Conservation (phyloP, 2,113 vertebrate species). For the Rhineura floridana region DNA sequence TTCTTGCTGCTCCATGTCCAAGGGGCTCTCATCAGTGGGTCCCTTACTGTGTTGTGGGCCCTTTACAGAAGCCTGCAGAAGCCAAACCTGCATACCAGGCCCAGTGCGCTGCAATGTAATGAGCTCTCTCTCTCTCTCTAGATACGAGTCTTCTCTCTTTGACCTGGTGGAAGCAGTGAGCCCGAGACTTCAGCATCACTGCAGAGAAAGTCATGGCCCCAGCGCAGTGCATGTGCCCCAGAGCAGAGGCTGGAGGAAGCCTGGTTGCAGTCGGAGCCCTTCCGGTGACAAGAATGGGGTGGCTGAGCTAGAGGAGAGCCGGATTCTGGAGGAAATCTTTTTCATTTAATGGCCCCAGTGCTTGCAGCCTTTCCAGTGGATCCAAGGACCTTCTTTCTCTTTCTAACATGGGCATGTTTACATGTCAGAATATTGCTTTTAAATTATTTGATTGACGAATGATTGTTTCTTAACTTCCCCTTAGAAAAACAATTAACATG, state of each 20-base stretch:
- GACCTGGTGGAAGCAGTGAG: conserved; percentile 85
- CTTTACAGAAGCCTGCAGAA: too few species aligned
- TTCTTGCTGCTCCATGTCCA: too few species aligned
- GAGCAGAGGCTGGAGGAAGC: neutral
- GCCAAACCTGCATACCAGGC: too few species aligned
- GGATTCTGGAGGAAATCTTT: conserved; percentile 93
- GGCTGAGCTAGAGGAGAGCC: conserved; percentile 85
- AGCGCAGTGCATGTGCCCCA: conserved; percentile 21
- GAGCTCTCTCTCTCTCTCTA: conserved; percentile 72
- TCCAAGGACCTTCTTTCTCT: conserved; percentile 25
- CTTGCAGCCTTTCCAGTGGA: conserved; percentile 21
- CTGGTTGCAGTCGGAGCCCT: conserved; percentile 44
- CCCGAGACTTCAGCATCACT: conserved; percentile 65
- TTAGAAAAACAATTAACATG: conserved; percentile 13
- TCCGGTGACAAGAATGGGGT: conserved; percentile 56
- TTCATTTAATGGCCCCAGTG: conserved; percentile 83
- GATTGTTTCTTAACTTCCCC: conserved; percentile 49
- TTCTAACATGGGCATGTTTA: conserved; percentile 40
- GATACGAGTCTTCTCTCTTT: conserved; percentile 82
- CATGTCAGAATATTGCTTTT: conserved; percentile 48
- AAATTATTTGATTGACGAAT: conserved; percentile 67
- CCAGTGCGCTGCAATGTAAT: too few species aligned
- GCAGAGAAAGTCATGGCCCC: conserved; percentile 7
- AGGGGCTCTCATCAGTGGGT: too few species aligned
- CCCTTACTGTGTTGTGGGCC: too few species aligned